phyloP scores from a whole-genome alignment of 2,888 invertebrate species.

The Pantelozetes paolii region DNA sequence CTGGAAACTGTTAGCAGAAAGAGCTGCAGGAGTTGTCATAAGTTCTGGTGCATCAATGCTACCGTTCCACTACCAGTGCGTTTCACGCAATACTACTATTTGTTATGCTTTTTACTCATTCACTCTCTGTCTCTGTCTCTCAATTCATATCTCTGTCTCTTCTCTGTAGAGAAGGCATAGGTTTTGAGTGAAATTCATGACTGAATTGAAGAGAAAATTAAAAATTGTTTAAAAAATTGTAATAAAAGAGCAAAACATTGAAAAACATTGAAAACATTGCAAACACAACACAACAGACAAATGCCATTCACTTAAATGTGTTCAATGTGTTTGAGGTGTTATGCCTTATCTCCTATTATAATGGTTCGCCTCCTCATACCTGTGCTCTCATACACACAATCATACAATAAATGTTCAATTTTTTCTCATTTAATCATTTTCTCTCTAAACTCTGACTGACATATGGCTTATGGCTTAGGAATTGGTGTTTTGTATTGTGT shows the following conservation, averaged over 20 bases:
- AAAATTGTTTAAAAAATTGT: background rate
- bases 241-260: slow-evolving; percentile 15
- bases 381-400: background rate
- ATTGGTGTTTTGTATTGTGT: slow-evolving; percentile 15
- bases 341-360: slow-evolving; percentile 22
- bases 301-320: slow-evolving; percentile 18
- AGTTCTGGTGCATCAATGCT: background rate
- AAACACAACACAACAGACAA: slow-evolving; percentile 28
- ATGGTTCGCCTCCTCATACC: slow-evolving; percentile 1
- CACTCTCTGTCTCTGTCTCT: background rate
- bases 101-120: slow-evolving; percentile 28
- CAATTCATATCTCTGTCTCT: background rate
- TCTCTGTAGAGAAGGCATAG: background rate
- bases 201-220: background rate
- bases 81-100: slow-evolving; percentile 31
- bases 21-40: slow-evolving; percentile 12
- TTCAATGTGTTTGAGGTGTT: slow-evolving; percentile 1
- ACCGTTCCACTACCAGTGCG: background rate
- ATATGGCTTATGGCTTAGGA: slow-evolving; percentile 34
- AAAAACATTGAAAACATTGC: no score
- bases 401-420: slow-evolving; percentile 33
- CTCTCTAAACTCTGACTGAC: slow-evolving; percentile 28
- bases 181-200: slow-evolving; percentile 2
- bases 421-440: slow-evolving; percentile 35
- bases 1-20: slow-evolving; percentile 23